Evolutionary conservation across 1,140 invertebrate genomes (phyloP).

Genomic region (Reticulitermes speratus): DNA sequence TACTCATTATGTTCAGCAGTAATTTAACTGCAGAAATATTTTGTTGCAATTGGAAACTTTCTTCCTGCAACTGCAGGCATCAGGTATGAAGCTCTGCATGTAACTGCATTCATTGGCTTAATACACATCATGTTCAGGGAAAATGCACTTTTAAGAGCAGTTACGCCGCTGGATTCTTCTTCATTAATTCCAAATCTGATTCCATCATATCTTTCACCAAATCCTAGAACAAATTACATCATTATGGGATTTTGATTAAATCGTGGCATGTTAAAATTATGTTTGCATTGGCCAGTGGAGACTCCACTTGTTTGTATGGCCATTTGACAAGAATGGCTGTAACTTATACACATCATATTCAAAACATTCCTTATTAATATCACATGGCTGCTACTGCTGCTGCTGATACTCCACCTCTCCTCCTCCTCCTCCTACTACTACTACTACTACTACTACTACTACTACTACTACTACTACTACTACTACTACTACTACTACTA

Average conservation of each 20-base stretch:
- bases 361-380: neutral
- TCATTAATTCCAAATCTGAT: conserved; percentile 92
- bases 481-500: too few species aligned
- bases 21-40: too few species aligned
- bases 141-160: neutral
- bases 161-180: conserved; percentile 77
- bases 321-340: neutral
- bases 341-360: neutral
- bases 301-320: neutral
- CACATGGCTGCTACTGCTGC: neutral
- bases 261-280: neutral
- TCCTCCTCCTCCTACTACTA: too few species aligned
- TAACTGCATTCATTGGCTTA: too few species aligned
- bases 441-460: too few species aligned
- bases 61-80: too few species aligned
- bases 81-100: too few species aligned
- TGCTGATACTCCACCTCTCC: neutral
- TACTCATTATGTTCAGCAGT: too few species aligned
- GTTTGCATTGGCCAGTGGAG: neutral
- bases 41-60: too few species aligned
- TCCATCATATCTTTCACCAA: conserved; percentile 96
- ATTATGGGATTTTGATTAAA: neutral
- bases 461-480: too few species aligned
- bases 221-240: conserved; percentile 55
- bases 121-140: too few species aligned